phyloP scores from a whole-genome alignment of 2,113 vertebrate species.

The Sorex araneus region DNA sequence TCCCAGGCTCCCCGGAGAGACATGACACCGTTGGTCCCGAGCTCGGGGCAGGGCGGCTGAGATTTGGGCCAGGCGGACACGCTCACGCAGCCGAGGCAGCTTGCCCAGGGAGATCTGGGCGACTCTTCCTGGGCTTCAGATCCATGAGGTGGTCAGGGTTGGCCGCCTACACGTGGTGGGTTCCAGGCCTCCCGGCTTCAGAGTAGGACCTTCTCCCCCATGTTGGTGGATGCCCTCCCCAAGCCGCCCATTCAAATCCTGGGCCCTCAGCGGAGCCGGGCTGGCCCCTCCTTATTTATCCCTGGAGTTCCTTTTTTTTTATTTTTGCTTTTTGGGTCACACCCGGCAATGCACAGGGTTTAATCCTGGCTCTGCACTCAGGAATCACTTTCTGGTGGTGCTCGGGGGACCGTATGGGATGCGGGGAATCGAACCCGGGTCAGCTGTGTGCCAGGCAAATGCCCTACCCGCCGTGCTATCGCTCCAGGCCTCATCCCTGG shows the following conservation, averaged over 20 bases:
- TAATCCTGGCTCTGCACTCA: too few relatives aligned
- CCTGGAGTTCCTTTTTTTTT: neutral
- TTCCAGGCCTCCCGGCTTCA: neutral
- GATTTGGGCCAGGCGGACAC: neutral
- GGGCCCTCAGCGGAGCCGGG: neutral
- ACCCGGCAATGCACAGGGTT: too few relatives aligned
- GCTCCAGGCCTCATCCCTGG: too few relatives aligned
- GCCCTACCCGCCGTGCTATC: too few relatives aligned
- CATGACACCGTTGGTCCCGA: too few relatives aligned
- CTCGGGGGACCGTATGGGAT: too few relatives aligned
- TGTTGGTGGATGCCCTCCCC: too few relatives aligned
- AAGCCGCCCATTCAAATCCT: neutral
- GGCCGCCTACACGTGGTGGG: neutral
- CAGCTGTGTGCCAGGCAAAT: too few relatives aligned
- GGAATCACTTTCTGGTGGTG: too few relatives aligned
- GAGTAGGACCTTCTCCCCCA: neutral
- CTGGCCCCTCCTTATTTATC: too few relatives aligned
- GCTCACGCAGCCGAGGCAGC: neutral
- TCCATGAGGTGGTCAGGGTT: neutral
- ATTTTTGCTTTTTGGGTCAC: too few relatives aligned
- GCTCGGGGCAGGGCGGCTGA: accelerated
- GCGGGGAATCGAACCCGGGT: too few relatives aligned
- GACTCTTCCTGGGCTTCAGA: neutral
- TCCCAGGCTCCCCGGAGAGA: neutral
- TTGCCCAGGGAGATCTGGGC: accelerated